Conservation (phyloP, 2,797 vertebrate species). For the Centropyge bicolor region DNA sequence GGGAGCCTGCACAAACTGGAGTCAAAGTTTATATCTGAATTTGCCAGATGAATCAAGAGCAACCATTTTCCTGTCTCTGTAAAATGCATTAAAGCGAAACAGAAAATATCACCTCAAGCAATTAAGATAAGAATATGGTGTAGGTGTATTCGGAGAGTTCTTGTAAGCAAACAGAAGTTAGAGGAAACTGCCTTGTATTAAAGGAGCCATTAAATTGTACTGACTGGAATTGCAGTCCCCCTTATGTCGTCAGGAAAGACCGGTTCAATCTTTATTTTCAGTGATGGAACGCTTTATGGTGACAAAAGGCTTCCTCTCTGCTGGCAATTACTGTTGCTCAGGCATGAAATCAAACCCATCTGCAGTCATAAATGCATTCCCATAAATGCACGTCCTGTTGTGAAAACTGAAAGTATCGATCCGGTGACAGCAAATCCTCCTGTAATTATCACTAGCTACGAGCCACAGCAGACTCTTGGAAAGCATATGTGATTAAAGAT, state of each 20-base stretch:
- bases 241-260: slow-evolving; percentile 19
- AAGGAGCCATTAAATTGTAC: slow-evolving; percentile 24
- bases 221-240: slow-evolving; percentile 39
- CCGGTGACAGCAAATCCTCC: slow-evolving; percentile 26
- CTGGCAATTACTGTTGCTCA: slow-evolving; percentile 57
- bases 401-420: slow-evolving; percentile 64
- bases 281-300: slow-evolving; percentile 29
- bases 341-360: slow-evolving; percentile 10
- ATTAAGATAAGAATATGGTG: neutral
- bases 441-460: slow-evolving; percentile 44
- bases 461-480: slow-evolving; percentile 33
- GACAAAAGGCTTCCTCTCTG: slow-evolving; percentile 54
- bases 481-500: slow-evolving; percentile 30
- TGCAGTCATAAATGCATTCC: slow-evolving; percentile 54
- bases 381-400: slow-evolving; percentile 46
- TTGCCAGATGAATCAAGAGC: neutral
- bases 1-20: slow-evolving; percentile 4
- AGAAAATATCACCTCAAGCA: neutral
- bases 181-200: neutral
- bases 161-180: neutral
- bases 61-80: neutral
- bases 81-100: neutral
- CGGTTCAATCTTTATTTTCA: slow-evolving; percentile 22
- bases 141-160: neutral
- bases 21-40: slow-evolving; percentile 11